Evolutionary conservation across 1,140 invertebrate species (phyloP), one percentile per base, ranked within the genome.

Genomic region (Drosophila pruinosa): DNA sequence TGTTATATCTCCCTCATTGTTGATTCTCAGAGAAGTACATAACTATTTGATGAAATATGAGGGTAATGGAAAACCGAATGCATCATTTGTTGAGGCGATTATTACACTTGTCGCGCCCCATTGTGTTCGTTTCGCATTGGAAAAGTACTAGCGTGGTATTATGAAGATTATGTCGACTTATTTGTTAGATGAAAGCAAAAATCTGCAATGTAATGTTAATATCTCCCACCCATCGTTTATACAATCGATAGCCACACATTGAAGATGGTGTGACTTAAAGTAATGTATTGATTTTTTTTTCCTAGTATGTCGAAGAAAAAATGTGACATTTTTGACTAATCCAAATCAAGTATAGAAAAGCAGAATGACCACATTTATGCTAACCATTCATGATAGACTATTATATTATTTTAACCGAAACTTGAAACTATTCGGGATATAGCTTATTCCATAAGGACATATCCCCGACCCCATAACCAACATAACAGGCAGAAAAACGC

Each of bases 51-150:
- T n/a, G n/a, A n/a, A n/a, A n/a, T n/a, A n/a, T n/a, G n/a, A n/a
- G n/a, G n/a, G 39, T 21, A 26, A 47, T 14, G 21, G n/a, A 5
- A 24, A 14, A 24, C 2, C 2, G 12, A n/a, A 12, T 14, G n/a
- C 21, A 47, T 14, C 43, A 47, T 47, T 47, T 50, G 19, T 28
- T 38, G n/a, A 26, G 41, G 45, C 26, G 73, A 75, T 75, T 75
- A 75, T 75, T 75, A 68, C 73, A 75, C 69, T 75, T 72, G 69
- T 72, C 73, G 50, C 56, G 28, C 22, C 41, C 39, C 12, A 75
- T 75, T 75, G 62, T 67, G 52, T 56, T 14, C 1, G 34, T 2
- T 14, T 4, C 21, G 31, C 21, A 45, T 21, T 21, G 14, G n/a
- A 21, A 34, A 47, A 17, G 15, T 26, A 19, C 54, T 4, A n/a